A percentile compares a stretch with the other conserved stretches of the same genome.
Evolutionary conservation across 2,888 invertebrate species (phyloP).

Genomic region (Poecilobothrus nobilitatus): DNA sequence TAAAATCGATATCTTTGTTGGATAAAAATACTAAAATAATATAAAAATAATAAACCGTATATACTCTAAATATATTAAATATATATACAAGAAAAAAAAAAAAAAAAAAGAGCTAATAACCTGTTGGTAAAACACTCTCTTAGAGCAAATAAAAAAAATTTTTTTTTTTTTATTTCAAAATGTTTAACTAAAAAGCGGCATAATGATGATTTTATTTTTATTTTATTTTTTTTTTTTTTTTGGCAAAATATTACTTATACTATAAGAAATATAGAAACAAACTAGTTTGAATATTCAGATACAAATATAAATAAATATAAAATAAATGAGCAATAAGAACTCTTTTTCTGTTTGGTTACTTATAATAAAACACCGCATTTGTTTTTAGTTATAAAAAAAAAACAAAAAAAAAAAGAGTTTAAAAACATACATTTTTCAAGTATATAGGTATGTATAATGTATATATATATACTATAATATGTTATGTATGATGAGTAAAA

Average conservation of each 20-base stretch:
- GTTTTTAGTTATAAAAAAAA: neutral
- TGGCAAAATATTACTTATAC: neutral
- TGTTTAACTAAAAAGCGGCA: neutral
- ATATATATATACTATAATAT: too few species aligned
- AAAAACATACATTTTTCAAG: too few species aligned
- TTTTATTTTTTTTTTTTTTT: neutral
- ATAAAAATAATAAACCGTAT: neutral
- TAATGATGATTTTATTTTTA: neutral
- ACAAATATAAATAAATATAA: neutral
- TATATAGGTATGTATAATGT: too few species aligned
- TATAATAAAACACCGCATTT: neutral
- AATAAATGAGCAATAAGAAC: slow-evolving; percentile 1
- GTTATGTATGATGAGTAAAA: too few species aligned
- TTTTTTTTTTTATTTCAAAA: neutral
- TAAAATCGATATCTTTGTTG: neutral
- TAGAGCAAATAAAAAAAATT: slow-evolving; percentile 1
- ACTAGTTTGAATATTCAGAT: neutral
- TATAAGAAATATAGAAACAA: neutral
- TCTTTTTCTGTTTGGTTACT: neutral
- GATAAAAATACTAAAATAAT: neutral
- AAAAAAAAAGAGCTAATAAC: neutral
- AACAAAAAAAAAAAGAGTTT: neutral
- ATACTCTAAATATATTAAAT: too few species aligned
- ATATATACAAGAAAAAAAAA: neutral
- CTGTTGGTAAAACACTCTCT: neutral